These are phyloP conservation scores for Dusona sp. DNA, from an alignment of 2,888 invertebrate genomes.

Conservation along the genomic window DNA sequence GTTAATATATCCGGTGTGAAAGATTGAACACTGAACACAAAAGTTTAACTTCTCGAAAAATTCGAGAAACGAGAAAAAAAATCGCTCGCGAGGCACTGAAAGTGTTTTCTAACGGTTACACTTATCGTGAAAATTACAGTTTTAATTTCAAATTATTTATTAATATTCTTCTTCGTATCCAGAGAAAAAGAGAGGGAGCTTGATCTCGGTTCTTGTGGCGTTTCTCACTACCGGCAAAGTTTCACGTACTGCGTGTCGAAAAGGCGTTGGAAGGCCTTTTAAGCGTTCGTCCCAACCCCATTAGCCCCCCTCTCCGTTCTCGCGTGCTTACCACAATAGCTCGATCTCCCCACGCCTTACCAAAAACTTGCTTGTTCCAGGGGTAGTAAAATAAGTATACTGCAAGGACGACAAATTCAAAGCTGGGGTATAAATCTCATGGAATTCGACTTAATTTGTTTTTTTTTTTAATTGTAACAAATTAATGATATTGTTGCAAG, in stretches of 20 bases:
- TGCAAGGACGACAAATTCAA: conserved; percentile 2
- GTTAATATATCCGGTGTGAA: conserved; percentile 29
- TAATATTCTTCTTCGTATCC: conserved; percentile 10
- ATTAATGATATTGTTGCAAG: neutral
- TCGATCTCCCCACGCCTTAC: conserved; percentile 73
- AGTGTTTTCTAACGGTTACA: conserved; percentile 25
- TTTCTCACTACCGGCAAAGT: conserved; percentile 71
- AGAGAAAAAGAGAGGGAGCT: neutral
- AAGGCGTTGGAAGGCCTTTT: conserved; percentile 82
- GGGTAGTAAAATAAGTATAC: conserved; percentile 22
- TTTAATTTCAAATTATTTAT: conserved; percentile 23
- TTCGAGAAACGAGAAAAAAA: conserved; percentile 19
- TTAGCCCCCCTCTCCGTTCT: conserved; percentile 67
- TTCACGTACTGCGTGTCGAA: conserved; percentile 81
- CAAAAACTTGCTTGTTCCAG: conserved; percentile 46
- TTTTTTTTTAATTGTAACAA: neutral
- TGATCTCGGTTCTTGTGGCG: conserved; percentile 15
- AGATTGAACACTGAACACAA: conserved; percentile 34
- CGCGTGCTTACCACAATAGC: conserved; percentile 64
- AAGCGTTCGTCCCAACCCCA: conserved; percentile 78
- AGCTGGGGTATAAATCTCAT: neutral
- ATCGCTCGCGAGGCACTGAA: conserved; percentile 18
- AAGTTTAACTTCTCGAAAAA: neutral
- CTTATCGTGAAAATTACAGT: conserved; percentile 26
- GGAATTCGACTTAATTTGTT: conserved; percentile 5